Conservation (phyloP, 1,140 invertebrate genomes). For the Drosophila biarmipes region DNA sequence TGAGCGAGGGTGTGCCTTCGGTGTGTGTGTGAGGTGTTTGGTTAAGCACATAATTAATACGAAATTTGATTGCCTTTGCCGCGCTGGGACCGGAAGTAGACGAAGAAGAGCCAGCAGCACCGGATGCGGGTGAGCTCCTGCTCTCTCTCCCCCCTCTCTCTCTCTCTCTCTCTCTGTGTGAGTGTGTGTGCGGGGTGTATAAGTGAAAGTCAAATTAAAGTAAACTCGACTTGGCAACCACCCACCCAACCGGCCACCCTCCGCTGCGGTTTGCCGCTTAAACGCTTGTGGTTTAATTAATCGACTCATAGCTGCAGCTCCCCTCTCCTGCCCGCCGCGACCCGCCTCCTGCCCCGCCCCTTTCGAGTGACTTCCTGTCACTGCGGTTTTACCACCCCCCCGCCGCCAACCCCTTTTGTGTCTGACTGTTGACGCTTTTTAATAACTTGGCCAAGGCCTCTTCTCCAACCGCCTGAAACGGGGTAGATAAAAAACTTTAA, state of each 20-base stretch:
- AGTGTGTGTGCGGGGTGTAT: background rate
- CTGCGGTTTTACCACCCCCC: conserved; percentile 13
- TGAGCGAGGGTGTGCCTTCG: conserved; percentile 11
- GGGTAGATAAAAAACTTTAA: conserved; percentile 64
- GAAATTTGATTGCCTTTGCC: conserved; percentile 80
- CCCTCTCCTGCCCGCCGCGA: background rate
- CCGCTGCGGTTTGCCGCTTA: conserved; percentile 69
- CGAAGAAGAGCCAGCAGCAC: conserved; percentile 19
- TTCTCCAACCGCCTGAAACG: conserved; percentile 16
- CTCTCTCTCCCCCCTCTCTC: background rate
- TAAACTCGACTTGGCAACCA: conserved; percentile 60
- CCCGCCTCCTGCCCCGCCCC: background rate
- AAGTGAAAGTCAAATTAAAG: conserved; percentile 76
- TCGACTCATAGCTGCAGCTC: conserved; percentile 59
- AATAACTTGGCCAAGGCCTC: conserved; percentile 54
- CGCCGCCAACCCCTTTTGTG: background rate
- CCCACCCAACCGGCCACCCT: background rate
- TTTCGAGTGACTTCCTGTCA: conserved; percentile 39
- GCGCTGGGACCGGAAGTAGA: conserved; percentile 62
- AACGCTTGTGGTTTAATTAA: conserved; percentile 80
- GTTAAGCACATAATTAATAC: conserved; percentile 82
- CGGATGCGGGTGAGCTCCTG: conserved; percentile 36
- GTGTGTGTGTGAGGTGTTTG: conserved; percentile 66
- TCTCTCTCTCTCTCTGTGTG: background rate
- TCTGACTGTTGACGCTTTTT: conserved; percentile 50